Evolutionary conservation across 2,888 invertebrate genomes (phyloP).

Genomic region (Zygogramma bicolorata): DNA sequence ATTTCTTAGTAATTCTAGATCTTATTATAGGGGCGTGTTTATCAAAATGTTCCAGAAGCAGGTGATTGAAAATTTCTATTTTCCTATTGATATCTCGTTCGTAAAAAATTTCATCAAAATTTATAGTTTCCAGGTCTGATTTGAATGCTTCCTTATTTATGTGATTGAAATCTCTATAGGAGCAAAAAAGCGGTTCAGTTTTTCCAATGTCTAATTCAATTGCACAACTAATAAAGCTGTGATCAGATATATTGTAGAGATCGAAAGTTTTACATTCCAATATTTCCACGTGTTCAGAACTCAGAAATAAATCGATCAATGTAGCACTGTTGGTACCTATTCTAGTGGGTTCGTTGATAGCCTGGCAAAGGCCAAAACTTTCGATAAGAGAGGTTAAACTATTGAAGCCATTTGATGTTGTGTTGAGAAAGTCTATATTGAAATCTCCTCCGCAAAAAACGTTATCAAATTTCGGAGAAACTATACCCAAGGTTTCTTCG

Average conservation of each 20-base stretch:
- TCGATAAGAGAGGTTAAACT: neutral
- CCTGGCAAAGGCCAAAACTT: neutral
- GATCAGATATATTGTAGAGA: too few relatives aligned
- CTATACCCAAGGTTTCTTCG: too few relatives aligned
- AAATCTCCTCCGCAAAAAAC: too few relatives aligned
- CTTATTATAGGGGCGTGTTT: conserved; percentile 3
- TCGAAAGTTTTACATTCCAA: neutral
- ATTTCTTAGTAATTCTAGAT: conserved; percentile 5
- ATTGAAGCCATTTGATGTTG: neutral
- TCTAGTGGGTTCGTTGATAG: neutral
- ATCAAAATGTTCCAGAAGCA: neutral
- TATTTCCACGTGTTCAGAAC: neutral
- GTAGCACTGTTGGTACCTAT: neutral
- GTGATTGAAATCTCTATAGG: neutral
- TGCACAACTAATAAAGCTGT: too few relatives aligned
- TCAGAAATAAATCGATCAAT: neutral
- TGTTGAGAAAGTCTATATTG: too few relatives aligned
- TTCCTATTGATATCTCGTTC: neutral
- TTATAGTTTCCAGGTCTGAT: neutral
- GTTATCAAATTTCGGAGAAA: too few relatives aligned
- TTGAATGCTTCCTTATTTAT: neutral
- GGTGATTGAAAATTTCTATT: neutral
- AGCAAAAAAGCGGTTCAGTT: too few relatives aligned
- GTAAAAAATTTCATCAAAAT: neutral
- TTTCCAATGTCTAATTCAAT: too few relatives aligned